A percentile compares a stretch with the other conserved stretches of the same genome.
Conservation (phyloP, 2,797 vertebrate genomes). For the Danio kyathit region DNA sequence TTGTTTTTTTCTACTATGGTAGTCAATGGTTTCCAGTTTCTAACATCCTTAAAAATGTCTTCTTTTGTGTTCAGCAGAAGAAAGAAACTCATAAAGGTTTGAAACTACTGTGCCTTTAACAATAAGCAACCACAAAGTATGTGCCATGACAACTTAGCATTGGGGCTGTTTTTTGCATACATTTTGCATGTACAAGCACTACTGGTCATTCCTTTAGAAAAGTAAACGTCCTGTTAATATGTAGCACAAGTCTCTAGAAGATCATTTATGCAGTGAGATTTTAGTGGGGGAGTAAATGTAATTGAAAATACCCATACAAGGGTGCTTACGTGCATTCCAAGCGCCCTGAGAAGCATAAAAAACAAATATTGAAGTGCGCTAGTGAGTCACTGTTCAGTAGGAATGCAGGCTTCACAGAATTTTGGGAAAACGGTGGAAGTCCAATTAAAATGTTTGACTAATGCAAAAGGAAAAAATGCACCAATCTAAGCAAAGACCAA, state of each 20-base stretch:
- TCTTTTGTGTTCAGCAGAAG: no score
- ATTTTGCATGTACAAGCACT: background rate
- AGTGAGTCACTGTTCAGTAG: conserved; percentile 17
- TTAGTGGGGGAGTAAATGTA: background rate
- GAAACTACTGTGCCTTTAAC: background rate
- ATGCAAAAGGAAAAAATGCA: background rate
- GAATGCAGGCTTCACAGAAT: conserved; percentile 8
- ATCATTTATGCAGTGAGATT: background rate
- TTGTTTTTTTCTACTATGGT: no score
- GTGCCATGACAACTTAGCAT: background rate
- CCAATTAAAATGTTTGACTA: conserved; percentile 1
- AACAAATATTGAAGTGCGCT: conserved; percentile 10
- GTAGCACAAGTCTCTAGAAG: background rate
- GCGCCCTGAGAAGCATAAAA: conserved; percentile 1
- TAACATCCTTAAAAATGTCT: no score
- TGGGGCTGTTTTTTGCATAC: background rate
- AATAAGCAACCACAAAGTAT: background rate
- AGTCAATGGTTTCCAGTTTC: no score
- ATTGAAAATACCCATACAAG: conserved; percentile 13
- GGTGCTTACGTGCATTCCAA: background rate
- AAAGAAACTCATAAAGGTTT: no score
- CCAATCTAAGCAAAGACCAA: background rate
- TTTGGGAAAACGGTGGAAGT: background rate
- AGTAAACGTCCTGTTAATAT: background rate
- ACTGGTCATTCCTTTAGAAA: background rate